phyloP scores from a whole-genome alignment of 2,797 vertebrate genomes.

The Sebastes aleutianus region DNA sequence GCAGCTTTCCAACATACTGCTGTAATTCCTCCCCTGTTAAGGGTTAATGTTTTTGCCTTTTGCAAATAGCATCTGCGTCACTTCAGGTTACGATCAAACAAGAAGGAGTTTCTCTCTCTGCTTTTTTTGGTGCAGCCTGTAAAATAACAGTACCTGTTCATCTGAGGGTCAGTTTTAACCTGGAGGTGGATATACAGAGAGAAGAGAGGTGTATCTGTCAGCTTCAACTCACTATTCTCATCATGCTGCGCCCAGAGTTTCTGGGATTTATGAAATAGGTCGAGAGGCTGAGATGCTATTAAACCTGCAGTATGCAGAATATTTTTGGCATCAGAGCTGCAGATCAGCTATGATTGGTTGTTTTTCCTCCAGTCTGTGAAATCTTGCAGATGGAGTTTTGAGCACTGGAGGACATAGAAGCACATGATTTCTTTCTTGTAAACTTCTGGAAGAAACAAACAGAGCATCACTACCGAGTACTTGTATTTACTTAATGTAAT shows the following conservation, averaged over 20 bases:
- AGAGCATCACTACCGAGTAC: not conserved
- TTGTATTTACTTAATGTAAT: not conserved
- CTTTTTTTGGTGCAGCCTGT: not conserved
- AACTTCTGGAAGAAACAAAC: not conserved
- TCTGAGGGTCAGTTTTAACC: no score
- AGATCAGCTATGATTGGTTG: no score
- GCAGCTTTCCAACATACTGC: rapidly evolving
- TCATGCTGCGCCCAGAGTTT: not conserved
- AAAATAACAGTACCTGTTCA: not conserved
- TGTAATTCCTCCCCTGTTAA: not conserved
- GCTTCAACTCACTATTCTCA: not conserved
- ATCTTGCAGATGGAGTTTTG: no score
- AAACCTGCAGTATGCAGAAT: no score
- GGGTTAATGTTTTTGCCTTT: slow-evolving; percentile 26
- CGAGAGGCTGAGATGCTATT: no score
- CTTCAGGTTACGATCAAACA: not conserved
- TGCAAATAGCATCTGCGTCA: slow-evolving; percentile 70
- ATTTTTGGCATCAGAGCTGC: no score
- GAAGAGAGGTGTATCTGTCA: not conserved
- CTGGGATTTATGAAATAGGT: not conserved
- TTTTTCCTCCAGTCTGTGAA: no score
- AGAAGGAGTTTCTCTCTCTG: not conserved
- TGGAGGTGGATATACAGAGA: no score
- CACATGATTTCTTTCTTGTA: not conserved
- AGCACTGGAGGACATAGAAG: no score